A percentile compares a stretch with the other conserved stretches of the same genome.
Conservation (phyloP, 2,113 vertebrate genomes). For the Porphyrio hochstetteri region DNA sequence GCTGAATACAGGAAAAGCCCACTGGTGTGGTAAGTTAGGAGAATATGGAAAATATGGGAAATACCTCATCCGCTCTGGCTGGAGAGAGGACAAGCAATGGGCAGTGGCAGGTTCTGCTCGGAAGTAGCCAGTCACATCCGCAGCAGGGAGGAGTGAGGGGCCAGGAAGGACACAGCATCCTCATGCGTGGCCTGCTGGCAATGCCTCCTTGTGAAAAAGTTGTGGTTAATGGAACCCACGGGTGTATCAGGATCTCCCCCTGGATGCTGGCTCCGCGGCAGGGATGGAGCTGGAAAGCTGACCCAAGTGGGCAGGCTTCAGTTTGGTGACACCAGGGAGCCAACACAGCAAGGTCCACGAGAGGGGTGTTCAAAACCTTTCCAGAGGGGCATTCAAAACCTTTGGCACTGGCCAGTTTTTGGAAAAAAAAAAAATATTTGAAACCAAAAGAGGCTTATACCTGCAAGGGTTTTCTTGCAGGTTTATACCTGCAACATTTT, state of each 20-base stretch:
- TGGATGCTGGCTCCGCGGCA: fast-evolving
- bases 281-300: not conserved
- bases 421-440: not conserved
- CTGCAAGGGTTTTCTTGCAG: not conserved
- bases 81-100: not conserved
- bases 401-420: not conserved
- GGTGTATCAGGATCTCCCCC: fast-evolving
- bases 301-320: not conserved
- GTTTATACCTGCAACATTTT: no score
- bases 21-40: no score
- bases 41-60: not conserved
- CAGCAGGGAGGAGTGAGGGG: not conserved
- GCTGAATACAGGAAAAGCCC: not conserved
- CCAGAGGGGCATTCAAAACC: not conserved
- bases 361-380: not conserved
- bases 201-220: no score
- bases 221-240: fast-evolving
- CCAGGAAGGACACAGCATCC: not conserved
- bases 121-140: not conserved
- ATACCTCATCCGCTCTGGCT: no score
- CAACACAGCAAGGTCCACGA: fast-evolving
- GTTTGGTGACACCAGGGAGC: fast-evolving
- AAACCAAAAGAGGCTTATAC: not conserved
- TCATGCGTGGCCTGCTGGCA: not conserved
- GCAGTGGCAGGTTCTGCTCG: not conserved